Evolutionary conservation across 2,888 invertebrate species (phyloP).

Genomic region (Pinctada fucata): DNA sequence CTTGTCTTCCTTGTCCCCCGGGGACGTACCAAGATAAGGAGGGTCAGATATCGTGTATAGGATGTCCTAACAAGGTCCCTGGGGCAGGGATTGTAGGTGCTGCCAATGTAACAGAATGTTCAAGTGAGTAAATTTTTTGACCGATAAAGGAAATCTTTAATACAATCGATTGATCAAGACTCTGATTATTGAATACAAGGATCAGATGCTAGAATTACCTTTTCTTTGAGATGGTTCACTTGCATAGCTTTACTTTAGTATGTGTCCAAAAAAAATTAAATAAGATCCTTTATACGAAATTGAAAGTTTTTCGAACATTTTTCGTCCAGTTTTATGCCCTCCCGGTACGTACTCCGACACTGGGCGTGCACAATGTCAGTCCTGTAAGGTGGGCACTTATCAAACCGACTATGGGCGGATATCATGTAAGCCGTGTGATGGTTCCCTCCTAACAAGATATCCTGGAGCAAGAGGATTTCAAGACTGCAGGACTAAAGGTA

Average conservation of each 20-base stretch:
- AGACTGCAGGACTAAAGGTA: slow-evolving; percentile 72
- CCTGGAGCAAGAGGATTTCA: slow-evolving; percentile 67
- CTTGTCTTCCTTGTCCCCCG: slow-evolving; percentile 71
- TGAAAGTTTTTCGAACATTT: no score
- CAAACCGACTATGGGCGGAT: slow-evolving; percentile 76
- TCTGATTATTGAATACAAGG: no score
- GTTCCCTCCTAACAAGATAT: slow-evolving; percentile 58
- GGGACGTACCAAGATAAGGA: slow-evolving; percentile 75
- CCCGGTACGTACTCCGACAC: slow-evolving; percentile 74
- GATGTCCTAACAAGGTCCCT: slow-evolving; percentile 59
- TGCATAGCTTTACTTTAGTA: no score
- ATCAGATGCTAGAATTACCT: no score
- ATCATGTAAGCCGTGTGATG: slow-evolving; percentile 71
- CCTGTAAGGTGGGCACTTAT: slow-evolving; percentile 74
- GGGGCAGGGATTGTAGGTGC: slow-evolving; percentile 70
- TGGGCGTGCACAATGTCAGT: slow-evolving; percentile 75
- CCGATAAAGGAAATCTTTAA: no score
- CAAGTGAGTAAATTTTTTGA: slow-evolving; percentile 51
- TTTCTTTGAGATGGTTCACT: no score
- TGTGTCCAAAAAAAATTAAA: no score
- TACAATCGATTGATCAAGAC: no score
- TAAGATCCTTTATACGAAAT: no score
- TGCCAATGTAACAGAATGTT: slow-evolving; percentile 60
- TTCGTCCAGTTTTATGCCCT: slow-evolving; percentile 72
- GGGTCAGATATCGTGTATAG: slow-evolving; percentile 67